phyloP scores from a whole-genome alignment of 2,888 invertebrate species.

The Orthonychiurus folsomi region DNA sequence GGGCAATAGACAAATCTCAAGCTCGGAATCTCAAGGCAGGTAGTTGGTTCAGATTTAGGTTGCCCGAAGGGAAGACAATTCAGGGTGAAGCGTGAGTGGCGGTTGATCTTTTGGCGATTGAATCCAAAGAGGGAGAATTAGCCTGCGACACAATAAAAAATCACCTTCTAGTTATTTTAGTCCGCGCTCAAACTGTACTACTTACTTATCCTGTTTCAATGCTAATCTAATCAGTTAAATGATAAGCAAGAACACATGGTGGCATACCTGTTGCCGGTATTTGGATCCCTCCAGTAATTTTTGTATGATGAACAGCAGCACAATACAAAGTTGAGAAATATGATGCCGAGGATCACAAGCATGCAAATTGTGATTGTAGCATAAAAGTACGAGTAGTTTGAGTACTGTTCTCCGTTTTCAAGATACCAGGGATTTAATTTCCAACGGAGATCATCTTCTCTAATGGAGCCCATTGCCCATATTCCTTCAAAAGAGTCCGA shows the following conservation, averaged over 20 bases:
- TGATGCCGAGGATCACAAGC: conserved; percentile 58
- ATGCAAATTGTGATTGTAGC: conserved; percentile 69
- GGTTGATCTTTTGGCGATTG: conserved; percentile 73
- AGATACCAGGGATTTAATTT: conserved; percentile 55
- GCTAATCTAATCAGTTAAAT: no score
- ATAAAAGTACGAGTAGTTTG: conserved; percentile 75
- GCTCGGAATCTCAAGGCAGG: not conserved
- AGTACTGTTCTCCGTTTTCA: conserved; percentile 45
- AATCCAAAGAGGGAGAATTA: conserved; percentile 76
- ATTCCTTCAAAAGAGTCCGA: not conserved
- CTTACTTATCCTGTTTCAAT: no score
- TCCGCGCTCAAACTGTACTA: no score
- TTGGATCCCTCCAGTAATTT: conserved; percentile 65
- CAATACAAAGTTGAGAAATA: conserved; percentile 66
- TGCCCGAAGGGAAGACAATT: conserved; percentile 22
- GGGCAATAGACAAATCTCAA: not conserved
- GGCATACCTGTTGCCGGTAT: conserved; percentile 41
- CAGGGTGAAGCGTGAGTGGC: conserved; percentile 46
- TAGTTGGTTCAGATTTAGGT: conserved; percentile 13
- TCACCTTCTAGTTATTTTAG: conserved; percentile 2
- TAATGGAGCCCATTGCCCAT: conserved; percentile 51
- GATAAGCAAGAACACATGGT: no score
- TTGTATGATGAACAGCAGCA: conserved; percentile 73
- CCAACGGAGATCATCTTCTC: conserved; percentile 55
- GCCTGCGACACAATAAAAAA: conserved; percentile 49